Conservation (phyloP, 2,797 vertebrate species). For the Scyliorhinus canicula region DNA sequence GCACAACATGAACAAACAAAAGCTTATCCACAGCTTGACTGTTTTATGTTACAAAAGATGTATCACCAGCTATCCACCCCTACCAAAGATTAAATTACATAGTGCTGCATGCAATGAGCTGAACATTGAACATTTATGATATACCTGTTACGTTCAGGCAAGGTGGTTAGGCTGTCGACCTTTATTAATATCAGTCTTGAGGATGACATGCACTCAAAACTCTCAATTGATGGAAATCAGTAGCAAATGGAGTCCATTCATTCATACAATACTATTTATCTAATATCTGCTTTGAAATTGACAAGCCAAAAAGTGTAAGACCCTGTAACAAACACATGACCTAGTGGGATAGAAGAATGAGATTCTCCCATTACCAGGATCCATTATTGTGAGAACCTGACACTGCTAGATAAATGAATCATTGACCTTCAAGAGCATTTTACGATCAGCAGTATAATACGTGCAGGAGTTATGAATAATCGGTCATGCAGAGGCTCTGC, state of each 20-base stretch:
- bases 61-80: neutral
- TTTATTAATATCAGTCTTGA: neutral
- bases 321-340: neutral
- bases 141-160: neutral
- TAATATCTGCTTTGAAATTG: slow-evolving; percentile 4
- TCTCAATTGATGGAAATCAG: neutral
- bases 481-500: neutral
- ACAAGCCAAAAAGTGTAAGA: neutral
- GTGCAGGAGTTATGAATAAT: neutral
- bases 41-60: neutral
- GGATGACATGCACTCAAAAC: neutral
- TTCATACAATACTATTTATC: neutral
- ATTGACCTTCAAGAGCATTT: neutral
- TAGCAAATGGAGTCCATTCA: neutral
- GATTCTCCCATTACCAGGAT: neutral
- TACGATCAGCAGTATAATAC: neutral
- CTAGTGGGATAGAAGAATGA: neutral
- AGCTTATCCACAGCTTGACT: neutral
- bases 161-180: neutral
- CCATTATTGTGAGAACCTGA: neutral
- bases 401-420: neutral
- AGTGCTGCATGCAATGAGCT: neutral
- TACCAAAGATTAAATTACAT: neutral
- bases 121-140: neutral
- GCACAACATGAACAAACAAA: neutral